Base-by-base conservation (phyloP, 2,888 invertebrate species). In the Pecten maximus region DNA sequence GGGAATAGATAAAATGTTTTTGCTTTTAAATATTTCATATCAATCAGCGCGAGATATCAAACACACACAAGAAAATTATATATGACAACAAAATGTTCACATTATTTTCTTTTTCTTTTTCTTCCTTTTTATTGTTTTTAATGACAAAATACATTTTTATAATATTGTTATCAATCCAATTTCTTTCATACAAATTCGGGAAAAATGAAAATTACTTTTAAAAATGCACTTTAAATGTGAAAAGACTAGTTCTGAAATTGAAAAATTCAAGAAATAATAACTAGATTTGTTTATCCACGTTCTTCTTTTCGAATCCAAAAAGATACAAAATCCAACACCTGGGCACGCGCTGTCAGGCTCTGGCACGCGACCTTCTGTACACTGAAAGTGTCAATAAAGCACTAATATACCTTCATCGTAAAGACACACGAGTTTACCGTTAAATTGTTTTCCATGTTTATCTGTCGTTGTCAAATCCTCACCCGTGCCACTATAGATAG, bases 361-460 rank as follows among this genome's bases (percentile, higher is more conserved):
- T 74, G 74, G 74, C 74, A 74, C 74, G 74, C 74, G 74, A 74
- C 74, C 74, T 74, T 35, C 74, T 74, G 74, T 74, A 35, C 35
- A 74, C 74, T 74, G 12, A 12, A 74, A 74, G 74, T 74, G 74
- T 74, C 74, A 74, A 74, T 74, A 74, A 74, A 74, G 35, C 74
- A 74, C 74, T 74, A 35, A 74, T 74, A 28, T 74, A 74, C 74
- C 74, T 28, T 6, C 12, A 28, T 35, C 35, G 35, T 74, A 35
- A 74, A 74, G 16, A 19, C 74, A 74, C 35, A 74, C 35, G 74
- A 74, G 28, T 74, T 74, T 35, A 74, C 74, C 74, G 74, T 74
- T 74, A 74, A 28, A 35, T 74, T 10, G 4, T 35, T 35, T 10
- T 35, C 35, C 74, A 35, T 28, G 74, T 74, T 74, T 35, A 74